Evolutionary conservation across 2,797 vertebrate species (phyloP).

Genomic region (Tragopan temminckii): DNA sequence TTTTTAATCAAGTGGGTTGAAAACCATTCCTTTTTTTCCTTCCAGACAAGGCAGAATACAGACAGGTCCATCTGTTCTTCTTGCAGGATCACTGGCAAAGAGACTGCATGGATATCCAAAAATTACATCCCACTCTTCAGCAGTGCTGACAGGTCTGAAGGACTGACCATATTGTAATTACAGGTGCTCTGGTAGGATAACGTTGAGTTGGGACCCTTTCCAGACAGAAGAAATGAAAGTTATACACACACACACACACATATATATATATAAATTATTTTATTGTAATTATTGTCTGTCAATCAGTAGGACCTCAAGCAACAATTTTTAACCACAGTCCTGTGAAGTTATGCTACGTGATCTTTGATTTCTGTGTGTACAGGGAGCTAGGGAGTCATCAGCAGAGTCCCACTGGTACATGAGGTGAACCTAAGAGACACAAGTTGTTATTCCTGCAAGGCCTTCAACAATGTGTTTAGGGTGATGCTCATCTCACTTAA

Average conservation of each 20-base stretch:
- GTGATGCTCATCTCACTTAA: not conserved
- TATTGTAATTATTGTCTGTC: not conserved
- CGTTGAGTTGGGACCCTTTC: not conserved
- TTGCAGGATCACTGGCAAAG: constrained; percentile 29
- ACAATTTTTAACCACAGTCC: not conserved
- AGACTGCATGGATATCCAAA: constrained; percentile 22
- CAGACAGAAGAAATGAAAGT: not conserved
- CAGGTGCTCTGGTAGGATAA: not conserved
- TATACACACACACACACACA: too few species aligned
- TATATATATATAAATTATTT: too few species aligned
- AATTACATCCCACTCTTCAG: constrained; percentile 49
- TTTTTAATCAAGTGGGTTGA: constrained; percentile 11
- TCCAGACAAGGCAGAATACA: constrained; percentile 39
- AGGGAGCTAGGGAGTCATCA: not conserved
- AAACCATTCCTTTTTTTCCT: not conserved
- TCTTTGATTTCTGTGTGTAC: not conserved
- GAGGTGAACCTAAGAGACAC: not conserved
- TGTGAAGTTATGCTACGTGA: not conserved
- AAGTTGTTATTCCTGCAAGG: not conserved
- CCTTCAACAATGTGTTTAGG: not conserved
- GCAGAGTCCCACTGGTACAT: not conserved
- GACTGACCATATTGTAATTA: constrained; percentile 35
- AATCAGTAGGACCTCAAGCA: not conserved
- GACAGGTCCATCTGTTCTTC: constrained; percentile 56
- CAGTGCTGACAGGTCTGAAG: constrained; percentile 60